Evolutionary conservation across 2,888 invertebrate genomes (phyloP), one percentile per base, ranked within the genome.

Genomic region (Coleophora flavipennella): DNA sequence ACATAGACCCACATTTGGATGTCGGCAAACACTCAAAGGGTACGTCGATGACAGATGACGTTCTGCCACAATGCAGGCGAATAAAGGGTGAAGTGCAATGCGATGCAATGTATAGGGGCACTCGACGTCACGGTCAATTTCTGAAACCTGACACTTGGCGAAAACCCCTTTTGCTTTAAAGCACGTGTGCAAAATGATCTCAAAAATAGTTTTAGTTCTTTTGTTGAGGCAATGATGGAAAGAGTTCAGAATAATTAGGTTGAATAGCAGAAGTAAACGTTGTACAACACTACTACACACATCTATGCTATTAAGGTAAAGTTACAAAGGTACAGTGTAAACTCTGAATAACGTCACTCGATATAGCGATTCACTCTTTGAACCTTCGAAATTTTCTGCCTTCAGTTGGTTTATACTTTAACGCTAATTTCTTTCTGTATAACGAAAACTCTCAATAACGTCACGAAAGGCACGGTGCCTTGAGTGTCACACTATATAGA

Each of bases 51-150:
- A 67, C 83, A 79, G 78, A 80, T 81, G 81, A 83, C 73, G 64
- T 77, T 75, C 69, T 83, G 80, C 77, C 77, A 79, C 81, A 83
- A 83, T 72, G 57, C 64, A 58, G 54, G 51, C 55, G 59, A 61
- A 67, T 73, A 73, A 78, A 75, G 81, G 80, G 77, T 79, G 68
- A 67, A 76, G 65, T 79, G 80, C 78, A 80, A 67, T 62, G 72
- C 74, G 51, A 70, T 81, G 83, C 79, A 76, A 80, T 72, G 69
- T 67, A 83, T 83, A 81, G 74, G 83, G 83, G 83, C 63, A 79
- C 69, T 79, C 11, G 11, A n/a, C 11, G 29, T 59, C 55, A 70
- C 67, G 68, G 69, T 66, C 68, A 72, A 67, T 67, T 61, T 54
- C 53, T 59, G 81, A 67, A 81, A 83, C 62, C 62, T 52, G 64